Conservation (phyloP, 2,888 invertebrate species). For the Idaea straminata region DNA sequence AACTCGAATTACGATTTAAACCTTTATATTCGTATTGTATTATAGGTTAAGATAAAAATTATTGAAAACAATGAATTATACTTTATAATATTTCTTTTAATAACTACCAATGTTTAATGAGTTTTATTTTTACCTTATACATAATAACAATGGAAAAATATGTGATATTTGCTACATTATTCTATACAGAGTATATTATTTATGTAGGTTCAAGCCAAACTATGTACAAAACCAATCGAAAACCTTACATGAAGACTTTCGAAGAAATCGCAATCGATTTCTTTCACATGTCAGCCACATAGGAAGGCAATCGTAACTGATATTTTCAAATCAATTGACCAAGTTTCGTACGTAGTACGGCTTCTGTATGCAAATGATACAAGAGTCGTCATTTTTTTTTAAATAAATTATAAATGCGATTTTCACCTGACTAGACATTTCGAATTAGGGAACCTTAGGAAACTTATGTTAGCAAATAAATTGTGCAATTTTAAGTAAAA, state of each 20-base stretch:
- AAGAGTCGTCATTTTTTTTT: slow-evolving; percentile 11
- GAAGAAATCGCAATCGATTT: neutral
- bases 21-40: slow-evolving; percentile 7
- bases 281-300: neutral
- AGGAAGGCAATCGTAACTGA: neutral
- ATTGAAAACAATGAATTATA: slow-evolving; percentile 25
- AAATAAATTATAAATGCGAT: slow-evolving; percentile 77
- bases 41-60: slow-evolving; percentile 28
- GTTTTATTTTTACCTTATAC: slow-evolving; percentile 19
- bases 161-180: slow-evolving; percentile 58
- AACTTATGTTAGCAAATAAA: neutral
- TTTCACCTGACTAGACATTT: slow-evolving; percentile 71
- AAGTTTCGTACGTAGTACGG: slow-evolving; percentile 46
- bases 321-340: neutral
- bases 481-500: neutral
- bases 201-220: neutral
- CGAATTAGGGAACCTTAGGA: slow-evolving; percentile 33
- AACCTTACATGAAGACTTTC: neutral
- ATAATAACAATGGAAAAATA: slow-evolving; percentile 68
- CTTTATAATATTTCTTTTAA: slow-evolving; percentile 26
- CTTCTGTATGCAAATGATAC: slow-evolving; percentile 72
- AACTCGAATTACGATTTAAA: neutral
- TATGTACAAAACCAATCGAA: neutral
- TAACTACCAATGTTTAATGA: slow-evolving; percentile 16
- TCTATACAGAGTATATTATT: slow-evolving; percentile 37